Conservation (phyloP, 2,797 vertebrate species). For the Gallinago stenura region DNA sequence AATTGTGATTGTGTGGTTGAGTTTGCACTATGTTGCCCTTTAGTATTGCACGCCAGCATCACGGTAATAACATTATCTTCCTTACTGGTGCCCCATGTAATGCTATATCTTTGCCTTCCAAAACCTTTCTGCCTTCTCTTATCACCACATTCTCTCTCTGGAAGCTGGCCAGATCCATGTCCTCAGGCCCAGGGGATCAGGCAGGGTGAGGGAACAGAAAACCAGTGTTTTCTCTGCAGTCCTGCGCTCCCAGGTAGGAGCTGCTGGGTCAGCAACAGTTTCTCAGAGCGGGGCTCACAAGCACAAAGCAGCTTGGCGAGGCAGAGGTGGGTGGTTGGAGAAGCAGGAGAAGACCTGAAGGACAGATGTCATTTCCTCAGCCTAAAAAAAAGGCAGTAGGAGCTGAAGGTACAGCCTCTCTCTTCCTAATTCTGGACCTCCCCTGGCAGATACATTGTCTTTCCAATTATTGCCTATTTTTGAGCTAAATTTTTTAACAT, state of each 20-base stretch:
- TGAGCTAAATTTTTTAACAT: neutral
- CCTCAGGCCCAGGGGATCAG: neutral
- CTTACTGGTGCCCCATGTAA: neutral
- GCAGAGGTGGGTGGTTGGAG: neutral
- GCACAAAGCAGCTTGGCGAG: neutral
- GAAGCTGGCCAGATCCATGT: neutral
- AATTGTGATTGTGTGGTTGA: neutral
- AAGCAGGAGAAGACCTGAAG: neutral
- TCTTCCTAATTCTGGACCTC: neutral
- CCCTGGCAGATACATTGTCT: neutral
- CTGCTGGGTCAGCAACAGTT: neutral
- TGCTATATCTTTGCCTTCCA: neutral
- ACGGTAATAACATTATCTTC: neutral
- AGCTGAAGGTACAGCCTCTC: neutral
- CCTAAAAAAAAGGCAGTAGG: neutral
- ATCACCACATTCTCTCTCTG: neutral
- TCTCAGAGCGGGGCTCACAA: neutral
- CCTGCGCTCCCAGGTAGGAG: neutral
- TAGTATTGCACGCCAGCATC: rapidly evolving
- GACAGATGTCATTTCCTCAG: neutral
- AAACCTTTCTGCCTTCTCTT: neutral
- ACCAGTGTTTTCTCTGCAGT: neutral
- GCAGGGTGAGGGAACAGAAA: neutral
- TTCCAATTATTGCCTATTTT: neutral
- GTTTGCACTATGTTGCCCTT: neutral